Conservation (phyloP, 2,888 invertebrate genomes). For the Catocala fraxini region DNA sequence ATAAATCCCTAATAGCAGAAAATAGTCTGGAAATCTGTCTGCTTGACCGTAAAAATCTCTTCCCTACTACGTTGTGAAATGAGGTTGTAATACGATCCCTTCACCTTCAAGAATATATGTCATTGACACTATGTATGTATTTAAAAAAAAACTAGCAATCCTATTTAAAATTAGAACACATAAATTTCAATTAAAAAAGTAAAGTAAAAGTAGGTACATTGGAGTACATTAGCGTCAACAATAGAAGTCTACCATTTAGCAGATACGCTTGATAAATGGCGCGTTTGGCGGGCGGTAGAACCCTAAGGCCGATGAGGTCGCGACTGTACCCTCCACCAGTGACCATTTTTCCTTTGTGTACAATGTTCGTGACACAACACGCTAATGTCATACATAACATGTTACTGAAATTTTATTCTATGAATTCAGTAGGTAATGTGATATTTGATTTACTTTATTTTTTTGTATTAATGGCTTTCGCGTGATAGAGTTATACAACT, state of each 20-base stretch:
- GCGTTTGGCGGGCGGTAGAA: constrained; percentile 9
- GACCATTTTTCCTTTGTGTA: constrained; percentile 30
- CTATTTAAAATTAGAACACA: constrained; percentile 7
- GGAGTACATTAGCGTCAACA: constrained; percentile 12
- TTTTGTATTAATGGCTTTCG: background rate
- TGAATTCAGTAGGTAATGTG: background rate
- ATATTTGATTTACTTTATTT: background rate
- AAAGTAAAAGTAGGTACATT: constrained; percentile 9
- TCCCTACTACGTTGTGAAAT: too few relatives aligned
- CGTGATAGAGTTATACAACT: too few relatives aligned
- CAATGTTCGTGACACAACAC: constrained; percentile 35
- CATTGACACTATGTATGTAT: too few relatives aligned
- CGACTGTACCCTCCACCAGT: constrained; percentile 2
- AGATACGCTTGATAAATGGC: constrained; percentile 28
- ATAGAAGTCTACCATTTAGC: constrained; percentile 15
- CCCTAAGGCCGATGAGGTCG: constrained; percentile 25
- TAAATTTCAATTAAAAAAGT: constrained; percentile 23
- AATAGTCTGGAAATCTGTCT: too few relatives aligned
- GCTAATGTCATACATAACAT: constrained; percentile 33
- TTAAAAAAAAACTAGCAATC: constrained; percentile 1
- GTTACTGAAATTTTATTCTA: constrained; percentile 1
- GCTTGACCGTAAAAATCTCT: too few relatives aligned
- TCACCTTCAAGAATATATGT: too few relatives aligned
- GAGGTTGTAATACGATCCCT: too few relatives aligned
- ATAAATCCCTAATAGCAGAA: too few relatives aligned